Conservation (phyloP, 1,140 invertebrate genomes). For the Euwallacea similis region DNA sequence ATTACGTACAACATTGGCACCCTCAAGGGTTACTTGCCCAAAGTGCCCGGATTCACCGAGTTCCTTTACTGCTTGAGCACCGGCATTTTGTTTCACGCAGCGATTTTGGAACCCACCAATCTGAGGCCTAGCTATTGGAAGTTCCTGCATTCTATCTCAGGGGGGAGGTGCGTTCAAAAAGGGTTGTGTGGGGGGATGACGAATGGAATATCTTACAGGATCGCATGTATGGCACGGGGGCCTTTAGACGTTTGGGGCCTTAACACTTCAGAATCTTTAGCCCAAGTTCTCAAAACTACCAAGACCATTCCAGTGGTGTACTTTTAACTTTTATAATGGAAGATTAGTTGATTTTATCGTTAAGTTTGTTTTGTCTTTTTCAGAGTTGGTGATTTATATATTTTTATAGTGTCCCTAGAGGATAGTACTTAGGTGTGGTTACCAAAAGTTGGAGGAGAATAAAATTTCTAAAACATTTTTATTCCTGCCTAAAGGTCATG, state of each 20-base stretch:
- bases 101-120: conserved; percentile 76
- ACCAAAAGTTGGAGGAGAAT: too few species aligned
- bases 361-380: neutral
- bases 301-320: conserved; percentile 45
- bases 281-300: conserved; percentile 44
- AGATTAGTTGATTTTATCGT: neutral
- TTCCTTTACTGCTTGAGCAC: conserved; percentile 80
- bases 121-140: conserved; percentile 82
- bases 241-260: conserved; percentile 64
- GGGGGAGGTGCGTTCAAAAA: conserved; percentile 62
- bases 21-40: conserved; percentile 60
- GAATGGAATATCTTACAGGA: conserved; percentile 51
- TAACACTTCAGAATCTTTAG: conserved; percentile 45
- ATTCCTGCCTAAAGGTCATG: too few species aligned
- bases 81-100: conserved; percentile 77
- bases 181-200: neutral
- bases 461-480: too few species aligned
- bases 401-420: too few species aligned
- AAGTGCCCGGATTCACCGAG: conserved; percentile 64
- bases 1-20: conserved; percentile 64
- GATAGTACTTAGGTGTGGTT: too few species aligned
- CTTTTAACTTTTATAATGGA: conserved; percentile 19
- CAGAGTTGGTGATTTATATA: neutral
- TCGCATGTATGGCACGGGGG: conserved; percentile 59
- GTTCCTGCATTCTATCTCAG: conserved; percentile 75